Conservation (phyloP, 1,140 invertebrate genomes). For the Penaeus japonicus region DNA sequence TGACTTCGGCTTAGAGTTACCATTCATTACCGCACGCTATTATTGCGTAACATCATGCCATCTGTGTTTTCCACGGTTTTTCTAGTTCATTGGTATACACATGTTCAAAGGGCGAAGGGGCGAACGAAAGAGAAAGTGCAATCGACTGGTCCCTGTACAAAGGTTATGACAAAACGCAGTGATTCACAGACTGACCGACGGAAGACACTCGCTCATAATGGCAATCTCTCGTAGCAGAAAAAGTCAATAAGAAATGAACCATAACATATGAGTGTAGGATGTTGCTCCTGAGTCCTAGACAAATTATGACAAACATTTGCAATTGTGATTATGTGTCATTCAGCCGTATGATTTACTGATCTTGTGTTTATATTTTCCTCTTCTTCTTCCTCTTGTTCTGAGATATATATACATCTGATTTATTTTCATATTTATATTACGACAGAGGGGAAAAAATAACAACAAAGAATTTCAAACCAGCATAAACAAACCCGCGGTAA, state of each 20-base stretch:
- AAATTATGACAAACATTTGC: background rate
- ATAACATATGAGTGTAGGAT: constrained; percentile 9
- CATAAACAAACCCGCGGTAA: no score
- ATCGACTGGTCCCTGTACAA: background rate
- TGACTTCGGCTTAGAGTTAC: constrained; percentile 45
- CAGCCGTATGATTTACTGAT: background rate
- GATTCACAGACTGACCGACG: constrained; percentile 47
- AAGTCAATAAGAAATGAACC: constrained; percentile 41
- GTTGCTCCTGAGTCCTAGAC: background rate
- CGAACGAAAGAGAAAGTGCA: constrained; percentile 36
- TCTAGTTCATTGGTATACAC: no score
- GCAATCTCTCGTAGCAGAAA: constrained; percentile 43
- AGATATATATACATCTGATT: no score
- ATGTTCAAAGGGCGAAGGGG: background rate
- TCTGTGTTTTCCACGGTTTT: no score
- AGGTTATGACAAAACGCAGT: constrained; percentile 23
- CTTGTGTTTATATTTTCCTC: no score
- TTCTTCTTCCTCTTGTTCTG: no score
- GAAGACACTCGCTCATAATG: constrained; percentile 46
- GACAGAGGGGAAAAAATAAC: no score
- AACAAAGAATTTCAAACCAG: no score
- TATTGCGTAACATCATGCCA: background rate
- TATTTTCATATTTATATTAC: no score
- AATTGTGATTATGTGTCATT: no score
- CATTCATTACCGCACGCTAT: constrained; percentile 14